These are phyloP conservation scores for Acinonyx jubatus DNA, from an alignment of 2,113 vertebrate species.

Conservation along the genomic window DNA sequence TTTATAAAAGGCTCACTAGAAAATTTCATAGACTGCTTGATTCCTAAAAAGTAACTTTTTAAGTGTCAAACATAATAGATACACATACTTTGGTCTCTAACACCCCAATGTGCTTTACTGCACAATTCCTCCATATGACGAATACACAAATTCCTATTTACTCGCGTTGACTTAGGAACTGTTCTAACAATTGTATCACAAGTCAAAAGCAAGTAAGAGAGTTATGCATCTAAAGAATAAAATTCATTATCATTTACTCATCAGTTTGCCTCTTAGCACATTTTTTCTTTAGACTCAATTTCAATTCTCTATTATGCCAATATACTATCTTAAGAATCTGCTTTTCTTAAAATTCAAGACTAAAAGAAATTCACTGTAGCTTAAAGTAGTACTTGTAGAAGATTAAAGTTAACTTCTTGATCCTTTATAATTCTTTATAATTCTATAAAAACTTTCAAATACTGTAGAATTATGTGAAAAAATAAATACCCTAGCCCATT, in stretches of 20 bases:
- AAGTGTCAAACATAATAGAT: slow-evolving; percentile 1
- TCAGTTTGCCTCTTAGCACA: not conserved
- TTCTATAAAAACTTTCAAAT: not conserved
- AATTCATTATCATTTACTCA: not conserved
- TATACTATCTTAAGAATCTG: not conserved
- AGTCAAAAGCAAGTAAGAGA: slow-evolving; percentile 6
- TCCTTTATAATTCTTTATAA: not conserved
- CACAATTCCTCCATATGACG: not conserved
- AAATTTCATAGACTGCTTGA: not conserved
- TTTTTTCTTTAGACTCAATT: slow-evolving; percentile 12
- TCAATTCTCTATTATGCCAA: slow-evolving; percentile 22
- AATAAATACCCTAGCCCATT: not conserved
- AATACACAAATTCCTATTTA: not conserved
- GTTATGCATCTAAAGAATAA: not conserved
- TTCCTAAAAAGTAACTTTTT: slow-evolving; percentile 13
- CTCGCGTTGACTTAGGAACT: not conserved
- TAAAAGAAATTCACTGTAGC: slow-evolving; percentile 33
- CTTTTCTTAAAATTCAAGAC: slow-evolving; percentile 49
- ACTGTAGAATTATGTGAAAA: not conserved
- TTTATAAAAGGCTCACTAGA: not conserved
- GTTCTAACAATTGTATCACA: not conserved
- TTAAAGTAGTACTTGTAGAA: slow-evolving; percentile 39
- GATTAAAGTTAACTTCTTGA: not conserved
- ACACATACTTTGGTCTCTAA: not conserved
- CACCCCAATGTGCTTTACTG: not conserved